Percentiles rank a stretch among this genome's conserved stretches.
These are phyloP conservation scores for Zaprionus inermis DNA, from an alignment of 1,140 invertebrate species.

Conservation along the genomic window DNA sequence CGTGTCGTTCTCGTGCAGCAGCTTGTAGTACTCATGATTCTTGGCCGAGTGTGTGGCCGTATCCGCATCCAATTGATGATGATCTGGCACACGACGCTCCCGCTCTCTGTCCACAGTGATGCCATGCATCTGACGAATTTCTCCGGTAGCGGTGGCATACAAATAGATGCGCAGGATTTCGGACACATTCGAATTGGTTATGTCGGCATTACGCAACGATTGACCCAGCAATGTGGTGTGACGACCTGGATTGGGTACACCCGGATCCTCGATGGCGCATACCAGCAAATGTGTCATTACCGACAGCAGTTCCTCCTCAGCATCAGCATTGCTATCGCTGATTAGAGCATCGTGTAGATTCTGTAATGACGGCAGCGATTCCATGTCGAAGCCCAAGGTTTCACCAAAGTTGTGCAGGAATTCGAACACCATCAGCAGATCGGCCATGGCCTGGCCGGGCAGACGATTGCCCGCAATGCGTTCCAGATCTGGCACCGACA, in stretches of 20 bases:
- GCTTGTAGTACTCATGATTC: constrained; percentile 91
- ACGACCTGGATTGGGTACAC: constrained; percentile 94
- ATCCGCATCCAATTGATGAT: constrained; percentile 89
- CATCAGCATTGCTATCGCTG: constrained; percentile 89
- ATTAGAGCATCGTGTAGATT: constrained; percentile 94
- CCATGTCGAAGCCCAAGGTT: constrained; percentile 96
- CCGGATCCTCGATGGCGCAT: constrained; percentile 97
- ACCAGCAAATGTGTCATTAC: constrained; percentile 95
- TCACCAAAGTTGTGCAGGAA: constrained; percentile 98
- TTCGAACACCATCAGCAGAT: constrained; percentile 96
- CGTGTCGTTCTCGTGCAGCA: constrained; percentile 90
- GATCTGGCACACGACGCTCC: constrained; percentile 91
- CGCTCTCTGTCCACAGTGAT: constrained; percentile 90
- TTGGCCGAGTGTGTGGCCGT: constrained; percentile 87
- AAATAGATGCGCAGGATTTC: constrained; percentile 96
- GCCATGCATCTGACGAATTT: constrained; percentile 92
- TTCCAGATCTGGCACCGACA: constrained; percentile 90
- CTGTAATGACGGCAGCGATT: constrained; percentile 93
- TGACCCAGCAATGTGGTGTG: constrained; percentile 95
- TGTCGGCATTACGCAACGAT: constrained; percentile 95
- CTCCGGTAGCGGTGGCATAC: constrained; percentile 93
- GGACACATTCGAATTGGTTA: constrained; percentile 95
- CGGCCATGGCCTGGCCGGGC: constrained; percentile 94
- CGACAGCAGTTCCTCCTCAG: constrained; percentile 94
- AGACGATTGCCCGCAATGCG: constrained; percentile 93